Conservation (phyloP, 2,888 invertebrate species). For the Leptinotarsa peninsularis region DNA sequence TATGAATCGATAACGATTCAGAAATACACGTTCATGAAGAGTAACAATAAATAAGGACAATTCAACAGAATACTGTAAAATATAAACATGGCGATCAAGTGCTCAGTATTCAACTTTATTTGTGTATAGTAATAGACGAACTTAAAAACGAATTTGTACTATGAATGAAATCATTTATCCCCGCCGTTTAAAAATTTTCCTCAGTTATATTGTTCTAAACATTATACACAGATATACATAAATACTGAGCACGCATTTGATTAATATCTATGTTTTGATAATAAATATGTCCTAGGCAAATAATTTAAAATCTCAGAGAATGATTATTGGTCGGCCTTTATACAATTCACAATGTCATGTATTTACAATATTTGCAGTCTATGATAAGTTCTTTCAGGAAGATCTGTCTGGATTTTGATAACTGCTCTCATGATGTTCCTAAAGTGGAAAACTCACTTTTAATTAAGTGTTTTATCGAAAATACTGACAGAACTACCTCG, state of each 20-base stretch:
- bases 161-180: slow-evolving; percentile 38
- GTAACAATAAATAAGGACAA: slow-evolving; percentile 45
- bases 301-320: slow-evolving; percentile 38
- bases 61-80: slow-evolving; percentile 48
- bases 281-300: slow-evolving; percentile 48
- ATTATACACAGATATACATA: not conserved
- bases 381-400: slow-evolving; percentile 43
- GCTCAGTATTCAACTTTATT: slow-evolving; percentile 39
- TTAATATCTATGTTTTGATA: slow-evolving; percentile 47
- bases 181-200: slow-evolving; percentile 7
- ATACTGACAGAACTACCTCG: slow-evolving; percentile 23
- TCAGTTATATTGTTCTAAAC: too few species aligned
- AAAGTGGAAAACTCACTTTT: not conserved
- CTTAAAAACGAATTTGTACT: slow-evolving; percentile 52
- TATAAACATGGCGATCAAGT: slow-evolving; percentile 47
- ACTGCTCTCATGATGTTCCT: not conserved
- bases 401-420: slow-evolving; percentile 27
- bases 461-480: not conserved
- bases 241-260: slow-evolving; percentile 43
- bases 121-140: slow-evolving; percentile 23
- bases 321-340: slow-evolving; percentile 54
- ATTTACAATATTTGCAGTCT: slow-evolving; percentile 55
- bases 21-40: slow-evolving; percentile 40
- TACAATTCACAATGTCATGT: slow-evolving; percentile 48
- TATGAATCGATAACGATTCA: slow-evolving; percentile 48